A percentile compares a stretch with the other conserved stretches of the same genome.
phyloP scores from a whole-genome alignment of 2,888 invertebrate species.

The Melipona bicolor region DNA sequence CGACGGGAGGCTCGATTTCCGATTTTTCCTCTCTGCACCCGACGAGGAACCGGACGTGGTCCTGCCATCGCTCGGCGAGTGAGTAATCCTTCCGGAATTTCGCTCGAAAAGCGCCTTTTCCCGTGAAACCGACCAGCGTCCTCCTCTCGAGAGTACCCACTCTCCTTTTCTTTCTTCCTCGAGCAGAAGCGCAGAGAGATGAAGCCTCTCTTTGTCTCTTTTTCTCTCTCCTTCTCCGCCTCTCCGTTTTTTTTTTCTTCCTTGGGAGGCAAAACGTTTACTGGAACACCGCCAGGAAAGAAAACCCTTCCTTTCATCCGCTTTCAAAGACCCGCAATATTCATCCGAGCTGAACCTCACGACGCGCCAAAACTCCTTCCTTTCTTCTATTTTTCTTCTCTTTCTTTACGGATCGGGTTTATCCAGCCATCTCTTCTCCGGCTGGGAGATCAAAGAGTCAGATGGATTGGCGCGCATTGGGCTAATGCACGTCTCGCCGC shows the following conservation, averaged over 20 bases:
- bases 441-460: conserved; percentile 21
- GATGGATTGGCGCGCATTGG: background rate
- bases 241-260: conserved; percentile 22
- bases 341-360: background rate
- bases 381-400: too few relatives aligned
- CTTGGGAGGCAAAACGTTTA: conserved; percentile 8
- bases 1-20: conserved; percentile 37
- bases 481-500: background rate
- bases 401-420: background rate
- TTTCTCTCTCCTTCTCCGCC: background rate
- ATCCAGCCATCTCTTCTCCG: background rate
- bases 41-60: background rate
- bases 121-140: conserved; percentile 48
- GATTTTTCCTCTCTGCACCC: conserved; percentile 42
- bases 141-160: background rate
- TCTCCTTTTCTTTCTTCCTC: conserved; percentile 3
- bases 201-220: background rate
- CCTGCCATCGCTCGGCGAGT: conserved; percentile 17
- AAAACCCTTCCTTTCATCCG: conserved; percentile 34
- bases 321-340: conserved; percentile 23
- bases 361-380: conserved; percentile 11
- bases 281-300: conserved; percentile 48
- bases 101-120: conserved; percentile 72
- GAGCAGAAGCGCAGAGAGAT: background rate
- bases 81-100: conserved; percentile 78